Evolutionary conservation across 2,888 invertebrate genomes (phyloP).

Genomic region (Drosophila borborema): DNA sequence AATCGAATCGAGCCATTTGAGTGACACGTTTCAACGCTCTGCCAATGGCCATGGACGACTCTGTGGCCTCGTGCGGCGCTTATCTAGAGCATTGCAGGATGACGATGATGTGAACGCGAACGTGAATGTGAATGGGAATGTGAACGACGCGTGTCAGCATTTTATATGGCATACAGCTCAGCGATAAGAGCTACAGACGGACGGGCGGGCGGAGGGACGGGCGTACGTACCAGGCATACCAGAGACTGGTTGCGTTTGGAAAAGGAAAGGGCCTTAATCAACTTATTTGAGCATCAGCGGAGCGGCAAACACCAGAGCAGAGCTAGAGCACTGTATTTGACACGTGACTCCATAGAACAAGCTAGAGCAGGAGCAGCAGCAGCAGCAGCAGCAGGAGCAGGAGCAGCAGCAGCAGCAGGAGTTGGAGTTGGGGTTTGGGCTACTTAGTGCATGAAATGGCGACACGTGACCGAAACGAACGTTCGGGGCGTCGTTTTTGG

Average conservation of each 20-base stretch:
- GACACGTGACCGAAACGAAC: slow-evolving; percentile 75
- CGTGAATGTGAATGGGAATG: slow-evolving; percentile 18
- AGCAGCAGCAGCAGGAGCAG: no score
- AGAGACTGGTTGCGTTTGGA: slow-evolving; percentile 1
- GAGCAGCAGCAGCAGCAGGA: no score
- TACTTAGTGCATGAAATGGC: slow-evolving; percentile 79
- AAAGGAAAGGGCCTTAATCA: slow-evolving; percentile 57
- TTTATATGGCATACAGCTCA: slow-evolving; percentile 71
- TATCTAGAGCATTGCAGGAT: slow-evolving; percentile 62
- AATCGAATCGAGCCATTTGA: slow-evolving; percentile 61
- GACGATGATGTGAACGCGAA: slow-evolving; percentile 37
- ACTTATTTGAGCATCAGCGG: slow-evolving; percentile 77
- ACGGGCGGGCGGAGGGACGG: not conserved
- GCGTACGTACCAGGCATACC: slow-evolving; percentile 2
- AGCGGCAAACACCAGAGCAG: slow-evolving; percentile 39
- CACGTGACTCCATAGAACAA: slow-evolving; percentile 53
- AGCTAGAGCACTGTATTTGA: slow-evolving; percentile 56
- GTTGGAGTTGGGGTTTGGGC: slow-evolving; percentile 30
- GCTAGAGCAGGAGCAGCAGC: not conserved
- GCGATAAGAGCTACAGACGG: slow-evolving; percentile 34
- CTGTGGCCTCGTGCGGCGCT: slow-evolving; percentile 55
- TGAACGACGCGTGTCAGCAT: slow-evolving; percentile 80
- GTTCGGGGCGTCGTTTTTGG: slow-evolving; percentile 60
- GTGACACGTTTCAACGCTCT: slow-evolving; percentile 78
- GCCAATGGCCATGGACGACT: slow-evolving; percentile 19